Evolutionary conservation across 2,797 vertebrate genomes (phyloP), one percentile per base, ranked within the genome.

Genomic region (Nannoperca australis): DNA sequence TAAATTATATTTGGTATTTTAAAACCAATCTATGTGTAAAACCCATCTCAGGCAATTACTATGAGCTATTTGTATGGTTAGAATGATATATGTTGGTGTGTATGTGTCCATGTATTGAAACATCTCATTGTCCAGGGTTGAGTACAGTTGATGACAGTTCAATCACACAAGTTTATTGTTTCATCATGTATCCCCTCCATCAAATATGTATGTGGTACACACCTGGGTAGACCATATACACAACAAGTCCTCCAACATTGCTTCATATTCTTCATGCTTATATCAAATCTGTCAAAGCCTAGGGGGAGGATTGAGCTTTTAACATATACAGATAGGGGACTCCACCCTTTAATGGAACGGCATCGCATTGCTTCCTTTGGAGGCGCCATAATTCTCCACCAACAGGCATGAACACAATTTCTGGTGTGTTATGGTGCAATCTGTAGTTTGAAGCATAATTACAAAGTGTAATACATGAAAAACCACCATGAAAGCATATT

Each of bases 201-300:
- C 58, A 84, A 70, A 88, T 88, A 93, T 94, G 93, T 94, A 94
- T 94, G 89, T 89, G 51, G 72, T 83, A 78, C 90, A 92, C 87
- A 85, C 94, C 90, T 93, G 93, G 93, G 83, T 89, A 91, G 76
- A 85, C 88, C 91, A 87, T 85, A 86, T 81, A 93, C 84, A 89
- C 85, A 27, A 27, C 24, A 27, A 27, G 24, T 27, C 24, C 24
- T 27, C 24, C 24, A 27, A 27, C 82, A 82, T 88, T 83, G 79
- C 85, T 86, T 81, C 86, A 86, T 92, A 89, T 91, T 94, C 83
- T 73, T 88, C 61, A 82, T 85, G 78, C 85, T 82, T 88, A 84
- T 89, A 88, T 90, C 11, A 77, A 91, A 90, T 90, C 73, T 83
- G 81, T 84, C 73, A 63, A 68, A 85, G 84, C 65, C 84, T 61